Evolutionary conservation across 2,113 vertebrate species (phyloP).

Genomic region (Chionis minor): DNA sequence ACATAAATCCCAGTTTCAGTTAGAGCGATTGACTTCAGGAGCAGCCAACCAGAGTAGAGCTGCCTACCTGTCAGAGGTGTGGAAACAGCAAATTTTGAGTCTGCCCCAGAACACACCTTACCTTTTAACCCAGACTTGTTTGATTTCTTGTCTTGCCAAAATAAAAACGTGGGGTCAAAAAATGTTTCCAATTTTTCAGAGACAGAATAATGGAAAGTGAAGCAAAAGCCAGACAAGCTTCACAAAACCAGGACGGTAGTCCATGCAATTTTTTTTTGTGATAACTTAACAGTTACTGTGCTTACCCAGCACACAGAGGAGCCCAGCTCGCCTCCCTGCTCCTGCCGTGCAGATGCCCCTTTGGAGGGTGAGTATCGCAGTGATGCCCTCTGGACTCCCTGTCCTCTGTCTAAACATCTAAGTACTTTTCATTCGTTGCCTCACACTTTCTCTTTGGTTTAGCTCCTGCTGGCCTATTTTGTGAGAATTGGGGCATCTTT

Average conservation of each 20-base stretch:
- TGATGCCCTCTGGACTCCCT: fast-evolving
- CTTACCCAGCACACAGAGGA: background rate
- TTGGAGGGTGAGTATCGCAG: background rate
- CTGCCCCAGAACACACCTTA: background rate
- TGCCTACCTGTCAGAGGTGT: background rate
- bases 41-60: background rate
- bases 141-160: background rate
- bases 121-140: background rate
- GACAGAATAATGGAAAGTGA: background rate
- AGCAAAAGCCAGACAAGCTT: background rate
- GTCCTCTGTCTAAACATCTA: background rate
- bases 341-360: background rate
- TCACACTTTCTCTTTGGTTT: background rate
- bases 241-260: background rate
- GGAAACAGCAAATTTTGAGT: background rate
- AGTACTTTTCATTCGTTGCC: background rate
- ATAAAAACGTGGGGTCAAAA: background rate
- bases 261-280: background rate
- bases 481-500: fast-evolving
- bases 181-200: background rate
- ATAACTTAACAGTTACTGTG: background rate
- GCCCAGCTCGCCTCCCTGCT: background rate
- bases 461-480: background rate
- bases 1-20: background rate
- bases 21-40: background rate